Evolutionary conservation across 2,797 vertebrate species (phyloP).

Genomic region (Fratercula arctica): DNA sequence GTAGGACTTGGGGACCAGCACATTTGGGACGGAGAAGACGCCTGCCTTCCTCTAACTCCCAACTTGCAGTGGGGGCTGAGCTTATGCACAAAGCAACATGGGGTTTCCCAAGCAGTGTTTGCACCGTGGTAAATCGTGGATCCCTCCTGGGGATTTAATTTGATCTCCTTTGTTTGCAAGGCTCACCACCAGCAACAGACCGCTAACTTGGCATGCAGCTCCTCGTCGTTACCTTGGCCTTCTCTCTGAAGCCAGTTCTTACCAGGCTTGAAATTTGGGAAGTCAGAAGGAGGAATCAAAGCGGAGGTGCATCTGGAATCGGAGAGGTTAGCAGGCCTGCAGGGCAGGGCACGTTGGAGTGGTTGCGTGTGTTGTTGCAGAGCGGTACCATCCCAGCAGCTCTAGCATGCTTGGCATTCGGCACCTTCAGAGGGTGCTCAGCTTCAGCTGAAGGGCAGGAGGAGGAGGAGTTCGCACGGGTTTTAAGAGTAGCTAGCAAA

Average conservation of each 20-base stretch:
- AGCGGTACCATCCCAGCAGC: neutral
- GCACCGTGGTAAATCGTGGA: accelerated
- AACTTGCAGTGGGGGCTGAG: neutral
- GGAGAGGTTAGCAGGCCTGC: neutral
- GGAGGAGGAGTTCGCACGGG: neutral
- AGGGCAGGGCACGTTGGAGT: neutral
- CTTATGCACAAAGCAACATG: accelerated
- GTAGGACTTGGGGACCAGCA: neutral
- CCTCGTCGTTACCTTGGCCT: accelerated
- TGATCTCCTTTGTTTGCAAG: neutral
- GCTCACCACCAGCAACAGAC: neutral
- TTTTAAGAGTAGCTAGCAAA: neutral
- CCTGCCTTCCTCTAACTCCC: neutral
- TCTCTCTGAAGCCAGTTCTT: neutral
- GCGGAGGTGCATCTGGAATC: neutral
- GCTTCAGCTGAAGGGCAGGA: neutral
- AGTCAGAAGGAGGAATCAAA: neutral
- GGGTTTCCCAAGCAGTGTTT: neutral
- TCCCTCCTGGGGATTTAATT: neutral
- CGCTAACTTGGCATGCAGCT: neutral
- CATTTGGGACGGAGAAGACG: neutral
- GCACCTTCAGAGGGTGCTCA: neutral
- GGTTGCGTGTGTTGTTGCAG: neutral
- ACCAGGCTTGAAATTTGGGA: neutral
- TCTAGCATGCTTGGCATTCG: neutral